Evolutionary conservation across 2,113 vertebrate genomes (phyloP), one percentile per base, ranked within the genome.

Genomic region (Ardeotis arabs): DNA sequence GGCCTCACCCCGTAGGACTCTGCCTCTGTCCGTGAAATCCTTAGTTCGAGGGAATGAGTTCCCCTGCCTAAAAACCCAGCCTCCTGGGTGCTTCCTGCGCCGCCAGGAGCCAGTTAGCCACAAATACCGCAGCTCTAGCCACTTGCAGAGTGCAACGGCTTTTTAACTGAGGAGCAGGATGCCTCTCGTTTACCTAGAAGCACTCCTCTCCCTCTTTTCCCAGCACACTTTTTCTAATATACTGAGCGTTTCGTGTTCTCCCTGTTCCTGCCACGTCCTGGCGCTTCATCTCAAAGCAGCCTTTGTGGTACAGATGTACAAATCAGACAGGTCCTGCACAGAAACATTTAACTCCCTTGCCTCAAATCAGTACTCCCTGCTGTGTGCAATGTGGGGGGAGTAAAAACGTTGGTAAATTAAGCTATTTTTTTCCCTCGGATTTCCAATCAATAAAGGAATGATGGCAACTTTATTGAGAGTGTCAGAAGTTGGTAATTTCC

Each of bases 401-500:
- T 25, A 22, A 62, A 62, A 63, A 19, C 22, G 6, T 1, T 4
- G 49, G 7, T 75, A 16, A 49, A 75, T 72, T 64, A 19, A 60
- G 58, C 13, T 53, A 1, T 63, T 33, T 18, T 20, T 19, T 20
- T 22, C 17, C n/a, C 10, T 55, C 0, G 8, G 14, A n/a, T 59
- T 56, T 50, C 23, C 28, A 95, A 94, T 95, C 94, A 91, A 66
- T 97, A 97, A 96, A 96, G 37, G 27, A 5, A 41, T 4, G 64
- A 39, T 13, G 22, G 37, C 49, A 47, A 53, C 49, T 39, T 53
- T 20, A 24, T 27, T 13, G 63, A 12, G 63, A 12, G 37, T 6
- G 31, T 45, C 14, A 45, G 37, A 21, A 39, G 37, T 7, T 25
- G 45, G 1, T 22, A 1, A 13, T 47, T 69, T 31, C 22, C 15